A percentile compares a stretch with the other conserved stretches of the same genome.
phyloP scores from a whole-genome alignment of 2,888 invertebrate species.

The Andricus quercusramuli region DNA sequence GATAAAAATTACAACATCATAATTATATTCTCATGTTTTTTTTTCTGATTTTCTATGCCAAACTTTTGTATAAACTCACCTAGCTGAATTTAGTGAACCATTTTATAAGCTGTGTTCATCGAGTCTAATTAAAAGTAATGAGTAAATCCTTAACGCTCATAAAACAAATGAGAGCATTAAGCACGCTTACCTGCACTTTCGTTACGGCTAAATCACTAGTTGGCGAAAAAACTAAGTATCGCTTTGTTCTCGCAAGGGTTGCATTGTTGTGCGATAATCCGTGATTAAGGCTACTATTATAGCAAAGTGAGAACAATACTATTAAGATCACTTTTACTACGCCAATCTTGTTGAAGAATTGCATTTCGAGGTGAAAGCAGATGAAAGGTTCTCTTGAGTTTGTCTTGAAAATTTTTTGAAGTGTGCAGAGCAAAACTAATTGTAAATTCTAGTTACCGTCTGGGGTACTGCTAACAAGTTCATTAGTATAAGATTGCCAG shows the following conservation, averaged over 20 bases:
- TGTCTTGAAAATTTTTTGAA: neutral
- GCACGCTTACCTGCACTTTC: constrained; percentile 70
- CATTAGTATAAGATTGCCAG: constrained; percentile 13
- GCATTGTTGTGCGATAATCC: constrained; percentile 45
- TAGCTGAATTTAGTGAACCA: neutral
- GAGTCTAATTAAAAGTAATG: constrained; percentile 9
- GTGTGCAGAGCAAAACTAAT: neutral
- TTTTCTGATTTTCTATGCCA: no score
- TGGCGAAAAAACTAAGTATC: constrained; percentile 71
- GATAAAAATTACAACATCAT: no score
- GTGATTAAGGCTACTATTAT: constrained; percentile 48
- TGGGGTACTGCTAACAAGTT: neutral
- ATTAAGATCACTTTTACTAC: constrained; percentile 49
- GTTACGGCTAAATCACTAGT: constrained; percentile 58
- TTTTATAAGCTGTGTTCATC: neutral
- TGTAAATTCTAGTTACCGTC: neutral
- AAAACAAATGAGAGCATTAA: constrained; percentile 35
- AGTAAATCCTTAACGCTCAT: constrained; percentile 39
- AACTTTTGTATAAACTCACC: neutral
- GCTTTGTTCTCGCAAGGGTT: constrained; percentile 49
- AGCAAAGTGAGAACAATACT: constrained; percentile 45
- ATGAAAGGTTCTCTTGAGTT: neutral
- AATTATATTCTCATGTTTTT: no score
- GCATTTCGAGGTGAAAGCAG: neutral
- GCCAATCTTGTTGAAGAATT: neutral